These are phyloP conservation scores for Reinhardtius hippoglossoides DNA, from an alignment of 2,113 vertebrate genomes.

Conservation along the genomic window DNA sequence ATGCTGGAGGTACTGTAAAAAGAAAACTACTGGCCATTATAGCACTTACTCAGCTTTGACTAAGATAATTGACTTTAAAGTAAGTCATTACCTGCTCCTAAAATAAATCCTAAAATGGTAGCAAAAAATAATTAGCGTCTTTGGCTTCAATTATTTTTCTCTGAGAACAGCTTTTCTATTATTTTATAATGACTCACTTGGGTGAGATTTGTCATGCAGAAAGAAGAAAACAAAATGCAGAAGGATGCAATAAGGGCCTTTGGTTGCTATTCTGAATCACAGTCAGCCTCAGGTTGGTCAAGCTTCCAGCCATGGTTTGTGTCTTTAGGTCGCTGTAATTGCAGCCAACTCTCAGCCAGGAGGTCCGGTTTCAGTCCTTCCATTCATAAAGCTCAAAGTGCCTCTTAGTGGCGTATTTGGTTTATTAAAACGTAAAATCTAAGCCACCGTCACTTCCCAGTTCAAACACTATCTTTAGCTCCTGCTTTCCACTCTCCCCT, in stretches of 20 bases:
- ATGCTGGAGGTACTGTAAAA: slow-evolving; percentile 28
- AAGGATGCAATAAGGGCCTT: slow-evolving; percentile 37
- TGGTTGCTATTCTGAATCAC: slow-evolving; percentile 65
- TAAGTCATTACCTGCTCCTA: slow-evolving; percentile 56
- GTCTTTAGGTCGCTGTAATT: slow-evolving; percentile 74
- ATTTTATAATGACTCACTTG: slow-evolving; percentile 46
- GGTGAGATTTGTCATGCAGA: slow-evolving; percentile 24
- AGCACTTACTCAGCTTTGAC: slow-evolving; percentile 52
- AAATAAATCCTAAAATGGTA: slow-evolving; percentile 68
- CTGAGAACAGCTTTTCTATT: slow-evolving; percentile 34
- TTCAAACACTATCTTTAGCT: slow-evolving; percentile 76
- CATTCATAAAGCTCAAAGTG: slow-evolving; percentile 77
- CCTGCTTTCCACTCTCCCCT: slow-evolving; percentile 56
- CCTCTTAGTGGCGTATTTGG: slow-evolving; percentile 80
- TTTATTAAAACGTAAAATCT: slow-evolving; percentile 82
- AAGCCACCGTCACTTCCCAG: slow-evolving; percentile 67
- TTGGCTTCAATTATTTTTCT: slow-evolving; percentile 43
- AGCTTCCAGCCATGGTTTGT: slow-evolving; percentile 69
- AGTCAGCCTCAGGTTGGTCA: slow-evolving; percentile 59
- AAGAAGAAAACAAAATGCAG: slow-evolving; percentile 31
- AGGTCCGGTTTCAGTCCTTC: slow-evolving; percentile 66
- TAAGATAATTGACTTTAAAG: slow-evolving; percentile 55
- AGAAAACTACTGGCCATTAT: slow-evolving; percentile 56
- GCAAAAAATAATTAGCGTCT: slow-evolving; percentile 16
- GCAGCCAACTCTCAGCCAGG: slow-evolving; percentile 63